Evolutionary conservation across 2,888 invertebrate species (phyloP).

Genomic region (Scrobipalpa costella): DNA sequence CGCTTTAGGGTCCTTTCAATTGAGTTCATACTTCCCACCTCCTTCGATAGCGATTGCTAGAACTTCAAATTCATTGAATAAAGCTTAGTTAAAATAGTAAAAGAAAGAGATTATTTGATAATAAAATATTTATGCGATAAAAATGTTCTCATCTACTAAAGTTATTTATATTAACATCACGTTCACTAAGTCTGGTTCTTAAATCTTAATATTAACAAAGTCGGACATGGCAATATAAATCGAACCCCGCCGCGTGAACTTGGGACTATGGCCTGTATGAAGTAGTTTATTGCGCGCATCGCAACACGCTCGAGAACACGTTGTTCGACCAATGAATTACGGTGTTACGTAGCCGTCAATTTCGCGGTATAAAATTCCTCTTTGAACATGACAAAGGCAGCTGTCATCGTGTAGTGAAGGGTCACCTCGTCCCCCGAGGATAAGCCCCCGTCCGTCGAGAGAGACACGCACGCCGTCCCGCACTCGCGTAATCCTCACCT

Average conservation of each 20-base stretch:
- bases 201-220: slow-evolving; percentile 69
- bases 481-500: slow-evolving; percentile 73
- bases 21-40: slow-evolving; percentile 50
- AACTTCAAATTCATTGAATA: neutral
- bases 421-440: slow-evolving; percentile 60
- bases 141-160: neutral
- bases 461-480: slow-evolving; percentile 73
- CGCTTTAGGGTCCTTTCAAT: slow-evolving; percentile 56
- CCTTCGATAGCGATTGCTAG: slow-evolving; percentile 44
- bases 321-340: slow-evolving; percentile 63
- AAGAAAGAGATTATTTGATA: neutral
- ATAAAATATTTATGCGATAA: neutral
- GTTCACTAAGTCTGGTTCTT: slow-evolving; percentile 56
- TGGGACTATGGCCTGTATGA: slow-evolving; percentile 46
- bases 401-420: slow-evolving; percentile 74
- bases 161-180: slow-evolving; percentile 17
- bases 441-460: slow-evolving; percentile 67
- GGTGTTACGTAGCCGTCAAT: slow-evolving; percentile 70
- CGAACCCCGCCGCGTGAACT: slow-evolving; percentile 66
- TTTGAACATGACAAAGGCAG: slow-evolving; percentile 73
- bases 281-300: slow-evolving; percentile 69
- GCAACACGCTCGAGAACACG: slow-evolving; percentile 60
- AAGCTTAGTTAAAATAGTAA: neutral
- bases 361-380: slow-evolving; percentile 75
- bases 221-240: slow-evolving; percentile 73